Base-by-base conservation (phyloP, 2,797 vertebrate species). In the Peromyscus melanophrys region DNA sequence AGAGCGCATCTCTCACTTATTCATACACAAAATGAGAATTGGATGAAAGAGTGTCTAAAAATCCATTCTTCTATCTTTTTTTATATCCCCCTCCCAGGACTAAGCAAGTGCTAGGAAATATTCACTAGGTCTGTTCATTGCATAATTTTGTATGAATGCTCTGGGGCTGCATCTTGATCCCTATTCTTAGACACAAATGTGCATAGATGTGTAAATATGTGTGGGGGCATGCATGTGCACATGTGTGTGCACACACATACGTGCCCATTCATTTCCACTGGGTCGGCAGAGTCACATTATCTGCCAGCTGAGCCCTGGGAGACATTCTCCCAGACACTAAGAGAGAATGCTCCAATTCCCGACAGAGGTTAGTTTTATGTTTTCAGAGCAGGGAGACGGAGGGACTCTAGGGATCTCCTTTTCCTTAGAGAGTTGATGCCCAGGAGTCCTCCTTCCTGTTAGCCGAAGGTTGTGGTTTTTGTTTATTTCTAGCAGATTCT, bases 371-470 rank as follows among this genome's bases (percentile, higher is more conserved):
- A 27, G 59, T 43, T 87, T 97, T 57, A 40, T 23, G 37, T 57
- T 71, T 95, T 92, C 59, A 78, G 49, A 80, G 25, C 61, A 82
- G 8, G 27, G 63, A 87, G 40, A 65, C 55, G 0, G 43, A 23
- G 63, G 55, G 52, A 40, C 63, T 55, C 69, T 46, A 75, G 69
- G 89, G 73, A 92, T 67, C 43, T 73, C 71, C 73, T 49, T 92
- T 92, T 89, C 37, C 94, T 81, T 69, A 46, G 76, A 67, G 57
- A 96, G 83, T 43, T 67, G 61, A 65, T 95, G 61, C 77, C 76
- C 40, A 40, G 9, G 61, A 83, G 55, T n/a, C n/a, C n/a, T 90
- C 31, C 31, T 90, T 95, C 92, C 57, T 89, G 27, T 59, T 84
- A 87, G 46, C 59, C n/a, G 16, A 1, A 83, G 82, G 61, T 85